phyloP scores from a whole-genome alignment of 2,888 invertebrate genomes.

The Brenthis daphne region DNA sequence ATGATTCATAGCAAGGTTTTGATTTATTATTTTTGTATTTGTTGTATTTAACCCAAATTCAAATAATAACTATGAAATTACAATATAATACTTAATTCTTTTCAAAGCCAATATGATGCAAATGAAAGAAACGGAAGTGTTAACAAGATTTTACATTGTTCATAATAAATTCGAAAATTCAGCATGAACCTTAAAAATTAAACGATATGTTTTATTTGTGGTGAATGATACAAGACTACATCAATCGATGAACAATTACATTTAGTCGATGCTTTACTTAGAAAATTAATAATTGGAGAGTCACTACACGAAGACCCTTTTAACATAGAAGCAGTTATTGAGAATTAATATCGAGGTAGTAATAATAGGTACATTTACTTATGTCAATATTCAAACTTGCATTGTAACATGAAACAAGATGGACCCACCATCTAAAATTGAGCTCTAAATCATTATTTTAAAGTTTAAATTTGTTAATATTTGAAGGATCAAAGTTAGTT shows the following conservation, averaged over 20 bases:
- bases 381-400: slow-evolving; percentile 41
- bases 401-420: slow-evolving; percentile 28
- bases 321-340: slow-evolving; percentile 27
- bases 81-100: too few relatives aligned
- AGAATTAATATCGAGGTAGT: slow-evolving; percentile 38
- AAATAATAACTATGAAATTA: too few relatives aligned
- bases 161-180: too few relatives aligned
- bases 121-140: too few relatives aligned
- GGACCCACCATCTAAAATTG: background rate
- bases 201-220: too few relatives aligned
- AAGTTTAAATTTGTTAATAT: slow-evolving; percentile 2
- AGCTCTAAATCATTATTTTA: background rate
- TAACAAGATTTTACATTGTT: too few relatives aligned
- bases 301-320: slow-evolving; percentile 26
- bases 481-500: slow-evolving; percentile 20
- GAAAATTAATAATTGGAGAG: slow-evolving; percentile 26
- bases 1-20: too few relatives aligned
- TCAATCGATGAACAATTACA: background rate
- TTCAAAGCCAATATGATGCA: too few relatives aligned
- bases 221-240: background rate
- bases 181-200: too few relatives aligned
- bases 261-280: slow-evolving; percentile 4
- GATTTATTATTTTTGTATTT: too few relatives aligned
- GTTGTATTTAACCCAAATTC: too few relatives aligned
- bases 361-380: slow-evolving; percentile 42